Evolutionary conservation across 2,888 invertebrate species (phyloP).

Genomic region (Formica aserva): DNA sequence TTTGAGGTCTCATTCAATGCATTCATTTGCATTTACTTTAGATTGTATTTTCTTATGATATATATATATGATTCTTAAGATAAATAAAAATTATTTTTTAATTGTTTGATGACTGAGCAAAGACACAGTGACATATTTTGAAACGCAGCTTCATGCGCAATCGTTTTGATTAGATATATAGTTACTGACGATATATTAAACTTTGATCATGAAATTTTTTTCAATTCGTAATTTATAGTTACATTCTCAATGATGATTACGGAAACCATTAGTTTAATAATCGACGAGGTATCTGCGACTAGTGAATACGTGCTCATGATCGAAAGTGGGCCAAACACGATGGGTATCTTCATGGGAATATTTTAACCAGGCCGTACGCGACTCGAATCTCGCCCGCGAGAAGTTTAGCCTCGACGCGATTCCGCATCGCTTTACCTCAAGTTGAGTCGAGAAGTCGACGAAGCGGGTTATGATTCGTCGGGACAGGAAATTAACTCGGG

Average conservation of each 20-base stretch:
- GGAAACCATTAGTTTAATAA: conserved; percentile 21
- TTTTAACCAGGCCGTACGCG: background rate
- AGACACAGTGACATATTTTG: background rate
- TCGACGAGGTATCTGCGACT: conserved; percentile 1
- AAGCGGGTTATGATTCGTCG: conserved; percentile 5
- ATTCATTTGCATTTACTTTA: background rate
- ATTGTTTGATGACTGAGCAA: background rate
- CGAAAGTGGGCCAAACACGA: conserved; percentile 38
- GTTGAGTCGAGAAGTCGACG: conserved; percentile 2
- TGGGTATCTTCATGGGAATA: conserved; percentile 46
- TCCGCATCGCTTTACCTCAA: background rate
- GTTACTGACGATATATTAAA: conserved; percentile 15
- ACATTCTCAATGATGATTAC: background rate
- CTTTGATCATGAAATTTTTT: conserved; percentile 18
- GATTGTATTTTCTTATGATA: too few relatives aligned
- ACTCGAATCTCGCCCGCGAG: background rate
- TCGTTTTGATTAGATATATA: background rate
- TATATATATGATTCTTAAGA: background rate
- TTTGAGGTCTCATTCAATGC: too few relatives aligned
- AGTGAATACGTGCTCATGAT: background rate
- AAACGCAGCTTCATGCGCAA: background rate
- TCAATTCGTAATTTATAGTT: background rate
- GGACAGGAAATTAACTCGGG: conserved; percentile 42
- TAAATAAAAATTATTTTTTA: background rate
- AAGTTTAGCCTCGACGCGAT: background rate